phyloP scores from a whole-genome alignment of 2,113 vertebrate genomes.

The Gasterosteus nipponicus region DNA sequence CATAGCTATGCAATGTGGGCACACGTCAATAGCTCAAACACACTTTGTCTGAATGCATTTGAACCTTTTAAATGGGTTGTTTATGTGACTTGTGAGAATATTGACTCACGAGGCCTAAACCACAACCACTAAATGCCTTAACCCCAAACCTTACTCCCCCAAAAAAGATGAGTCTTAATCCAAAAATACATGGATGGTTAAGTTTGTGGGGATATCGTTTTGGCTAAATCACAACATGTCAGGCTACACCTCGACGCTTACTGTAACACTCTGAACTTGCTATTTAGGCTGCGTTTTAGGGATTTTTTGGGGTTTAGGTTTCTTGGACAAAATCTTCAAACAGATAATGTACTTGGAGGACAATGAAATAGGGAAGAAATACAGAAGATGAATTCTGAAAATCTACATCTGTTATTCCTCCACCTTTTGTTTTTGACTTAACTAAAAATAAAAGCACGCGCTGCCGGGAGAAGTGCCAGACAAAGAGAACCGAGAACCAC shows the following conservation, averaged over 20 bases:
- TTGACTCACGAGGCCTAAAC: background rate
- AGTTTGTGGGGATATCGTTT: background rate
- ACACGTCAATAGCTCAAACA: background rate
- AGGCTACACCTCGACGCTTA: background rate
- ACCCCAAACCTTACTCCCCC: background rate
- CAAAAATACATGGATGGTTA: constrained; percentile 2
- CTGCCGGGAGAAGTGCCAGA: constrained; percentile 6
- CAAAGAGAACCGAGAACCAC: constrained; percentile 5
- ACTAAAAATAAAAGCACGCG: constrained; percentile 2
- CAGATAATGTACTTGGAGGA: background rate
- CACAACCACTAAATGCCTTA: background rate
- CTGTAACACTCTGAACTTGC: background rate
- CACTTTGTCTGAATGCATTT: background rate
- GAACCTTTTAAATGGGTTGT: constrained; percentile 16
- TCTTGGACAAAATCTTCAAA: no score
- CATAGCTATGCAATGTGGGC: background rate
- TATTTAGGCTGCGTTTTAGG: background rate
- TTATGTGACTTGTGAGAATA: constrained; percentile 2
- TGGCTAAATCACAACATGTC: background rate
- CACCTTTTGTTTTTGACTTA: background rate
- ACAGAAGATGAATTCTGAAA: background rate
- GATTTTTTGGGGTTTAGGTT: background rate
- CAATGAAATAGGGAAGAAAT: background rate
- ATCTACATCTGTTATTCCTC: background rate
- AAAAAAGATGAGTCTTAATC: constrained; percentile 10